Conservation (phyloP, 2,113 vertebrate genomes). For the Cottus gobio region DNA sequence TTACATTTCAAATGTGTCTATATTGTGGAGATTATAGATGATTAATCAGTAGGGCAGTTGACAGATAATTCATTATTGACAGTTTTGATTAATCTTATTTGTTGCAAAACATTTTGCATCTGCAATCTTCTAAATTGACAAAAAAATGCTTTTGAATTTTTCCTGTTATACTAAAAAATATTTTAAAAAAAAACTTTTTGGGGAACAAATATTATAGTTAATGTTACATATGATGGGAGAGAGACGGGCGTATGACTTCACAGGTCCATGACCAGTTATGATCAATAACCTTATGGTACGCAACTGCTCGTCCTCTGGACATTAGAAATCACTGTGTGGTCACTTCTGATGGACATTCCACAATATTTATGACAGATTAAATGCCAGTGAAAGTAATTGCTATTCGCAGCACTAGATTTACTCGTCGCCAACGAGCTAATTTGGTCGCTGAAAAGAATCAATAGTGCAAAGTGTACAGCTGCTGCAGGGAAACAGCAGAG, state of each 20-base stretch:
- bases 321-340: background rate
- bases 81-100: background rate
- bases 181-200: no score
- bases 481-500: slow-evolving; percentile 31
- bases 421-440: slow-evolving; percentile 38
- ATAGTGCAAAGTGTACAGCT: slow-evolving; percentile 49
- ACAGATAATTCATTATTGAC: background rate
- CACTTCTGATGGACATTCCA: background rate
- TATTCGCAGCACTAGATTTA: slow-evolving; percentile 4
- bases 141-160: background rate
- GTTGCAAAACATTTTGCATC: no score
- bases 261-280: background rate
- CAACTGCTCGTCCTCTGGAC: background rate
- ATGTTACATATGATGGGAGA: background rate
- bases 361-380: background rate
- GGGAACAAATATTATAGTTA: no score
- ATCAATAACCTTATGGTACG: background rate
- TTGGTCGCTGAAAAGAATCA: slow-evolving; percentile 26
- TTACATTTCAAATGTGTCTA: no score
- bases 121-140: no score
- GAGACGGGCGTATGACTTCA: background rate
- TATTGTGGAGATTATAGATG: no score
- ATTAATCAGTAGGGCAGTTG: background rate
- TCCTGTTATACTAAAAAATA: background rate
- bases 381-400: background rate